Percentiles rank a stretch among this genome's conserved stretches.
Evolutionary conservation across 2,797 vertebrate species (phyloP).

Genomic region (Labeo calbasu): DNA sequence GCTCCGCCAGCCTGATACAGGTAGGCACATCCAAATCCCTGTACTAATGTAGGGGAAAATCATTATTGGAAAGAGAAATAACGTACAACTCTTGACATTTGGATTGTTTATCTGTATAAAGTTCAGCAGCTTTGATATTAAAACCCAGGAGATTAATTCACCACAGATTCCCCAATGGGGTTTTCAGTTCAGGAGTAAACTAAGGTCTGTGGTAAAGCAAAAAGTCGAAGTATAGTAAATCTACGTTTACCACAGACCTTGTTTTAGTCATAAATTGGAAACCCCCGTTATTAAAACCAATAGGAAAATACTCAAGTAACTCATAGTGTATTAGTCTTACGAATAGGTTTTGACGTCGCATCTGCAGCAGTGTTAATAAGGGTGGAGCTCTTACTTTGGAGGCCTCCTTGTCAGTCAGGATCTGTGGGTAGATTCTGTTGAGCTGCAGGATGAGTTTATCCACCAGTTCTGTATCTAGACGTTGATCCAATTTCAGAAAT

Average conservation of each 20-base stretch:
- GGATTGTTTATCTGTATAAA: neutral
- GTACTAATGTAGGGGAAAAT: constrained; percentile 77
- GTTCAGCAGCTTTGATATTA: neutral
- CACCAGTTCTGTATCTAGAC: constrained; percentile 87
- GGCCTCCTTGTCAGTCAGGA: constrained; percentile 94
- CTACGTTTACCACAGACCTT: neutral
- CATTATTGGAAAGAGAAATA: neutral
- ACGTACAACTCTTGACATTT: neutral
- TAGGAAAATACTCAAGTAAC: neutral
- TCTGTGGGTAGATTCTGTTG: constrained; percentile 95
- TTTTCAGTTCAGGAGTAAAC: too few relatives aligned
- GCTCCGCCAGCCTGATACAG: constrained; percentile 83
- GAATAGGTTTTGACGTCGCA: too few relatives aligned
- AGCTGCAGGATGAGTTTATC: constrained; percentile 96
- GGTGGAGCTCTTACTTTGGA: constrained; percentile 82
- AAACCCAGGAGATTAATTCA: neutral
- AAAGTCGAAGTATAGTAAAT: neutral
- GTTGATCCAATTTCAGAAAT: constrained; percentile 80
- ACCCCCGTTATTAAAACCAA: neutral
- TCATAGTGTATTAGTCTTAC: neutral
- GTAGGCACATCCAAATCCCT: constrained; percentile 88
- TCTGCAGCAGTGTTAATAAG: neutral
- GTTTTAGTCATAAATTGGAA: neutral
- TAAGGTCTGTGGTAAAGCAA: neutral
- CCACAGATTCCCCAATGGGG: neutral